Evolutionary conservation across 2,797 vertebrate species (phyloP).

Genomic region (Channa striata): DNA sequence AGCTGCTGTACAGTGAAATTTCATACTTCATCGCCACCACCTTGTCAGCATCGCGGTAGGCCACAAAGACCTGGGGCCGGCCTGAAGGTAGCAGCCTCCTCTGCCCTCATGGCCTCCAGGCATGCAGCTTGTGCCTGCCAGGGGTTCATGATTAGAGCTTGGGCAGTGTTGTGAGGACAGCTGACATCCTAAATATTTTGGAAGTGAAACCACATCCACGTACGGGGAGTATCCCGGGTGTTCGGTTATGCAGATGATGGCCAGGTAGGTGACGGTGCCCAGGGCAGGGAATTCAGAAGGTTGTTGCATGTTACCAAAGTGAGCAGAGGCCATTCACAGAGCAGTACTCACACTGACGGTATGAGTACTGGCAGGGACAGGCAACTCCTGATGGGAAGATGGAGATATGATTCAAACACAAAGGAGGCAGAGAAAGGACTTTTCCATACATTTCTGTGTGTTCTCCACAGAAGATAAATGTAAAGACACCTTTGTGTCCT

Average conservation of each 20-base stretch:
- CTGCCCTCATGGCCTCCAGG: slow-evolving; percentile 74
- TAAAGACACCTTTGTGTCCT: slow-evolving; percentile 38
- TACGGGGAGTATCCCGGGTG: slow-evolving; percentile 38
- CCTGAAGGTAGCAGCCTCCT: slow-evolving; percentile 74
- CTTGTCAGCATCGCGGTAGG: slow-evolving; percentile 74
- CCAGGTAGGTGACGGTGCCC: slow-evolving; percentile 73
- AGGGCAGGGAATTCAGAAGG: slow-evolving; percentile 65
- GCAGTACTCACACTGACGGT: slow-evolving; percentile 55
- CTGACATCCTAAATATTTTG: slow-evolving; percentile 62
- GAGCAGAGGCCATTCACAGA: slow-evolving; percentile 59
- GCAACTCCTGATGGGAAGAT: slow-evolving; percentile 52
- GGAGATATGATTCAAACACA: slow-evolving; percentile 53
- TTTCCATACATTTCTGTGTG: slow-evolving; percentile 44
- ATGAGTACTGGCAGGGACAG: slow-evolving; percentile 59
- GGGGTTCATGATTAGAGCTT: slow-evolving; percentile 73
- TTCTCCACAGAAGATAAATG: slow-evolving; percentile 30
- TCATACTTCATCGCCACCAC: slow-evolving; percentile 44
- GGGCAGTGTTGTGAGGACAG: slow-evolving; percentile 59
- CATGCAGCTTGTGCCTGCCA: slow-evolving; percentile 66
- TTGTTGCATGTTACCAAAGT: slow-evolving; percentile 63
- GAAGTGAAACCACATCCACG: slow-evolving; percentile 30
- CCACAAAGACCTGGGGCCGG: slow-evolving; percentile 67
- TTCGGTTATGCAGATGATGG: slow-evolving; percentile 66
- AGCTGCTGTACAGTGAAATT: slow-evolving; percentile 12
- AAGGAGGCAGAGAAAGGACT: slow-evolving; percentile 21